Evolutionary conservation across 2,888 invertebrate species (phyloP).

Genomic region (Cantharis lateralis): DNA sequence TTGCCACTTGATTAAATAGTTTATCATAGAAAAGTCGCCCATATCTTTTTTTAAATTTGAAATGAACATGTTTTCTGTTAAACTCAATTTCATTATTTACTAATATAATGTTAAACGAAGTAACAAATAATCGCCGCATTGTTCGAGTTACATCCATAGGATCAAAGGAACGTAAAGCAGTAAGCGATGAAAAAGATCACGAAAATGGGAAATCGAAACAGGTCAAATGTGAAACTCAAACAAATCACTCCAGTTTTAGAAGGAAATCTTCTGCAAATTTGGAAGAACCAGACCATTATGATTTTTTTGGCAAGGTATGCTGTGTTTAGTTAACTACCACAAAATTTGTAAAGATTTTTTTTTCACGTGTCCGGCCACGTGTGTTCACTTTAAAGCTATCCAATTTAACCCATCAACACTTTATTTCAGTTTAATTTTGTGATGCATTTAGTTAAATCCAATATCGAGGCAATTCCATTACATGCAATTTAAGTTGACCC

Average conservation of each 20-base stretch:
- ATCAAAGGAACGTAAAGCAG: slow-evolving; percentile 6
- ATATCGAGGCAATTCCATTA: neutral
- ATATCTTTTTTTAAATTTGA: neutral
- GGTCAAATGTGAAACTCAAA: slow-evolving; percentile 19
- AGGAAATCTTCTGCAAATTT: slow-evolving; percentile 34
- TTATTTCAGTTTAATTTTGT: neutral
- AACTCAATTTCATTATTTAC: neutral
- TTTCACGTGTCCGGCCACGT: neutral
- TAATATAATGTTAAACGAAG: slow-evolving; percentile 43
- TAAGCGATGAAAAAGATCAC: slow-evolving; percentile 13
- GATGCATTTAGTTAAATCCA: neutral
- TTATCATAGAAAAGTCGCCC: neutral
- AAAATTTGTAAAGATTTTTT: neutral
- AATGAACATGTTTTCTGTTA: neutral
- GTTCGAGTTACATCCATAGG: slow-evolving; percentile 46
- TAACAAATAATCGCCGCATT: slow-evolving; percentile 43
- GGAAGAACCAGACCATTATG: slow-evolving; percentile 44
- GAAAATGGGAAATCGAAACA: neutral
- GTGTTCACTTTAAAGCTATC: neutral
- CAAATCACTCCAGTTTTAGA: neutral
- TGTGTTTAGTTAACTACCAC: neutral
- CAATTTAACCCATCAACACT: neutral
- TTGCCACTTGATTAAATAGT: neutral
- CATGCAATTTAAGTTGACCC: neutral
- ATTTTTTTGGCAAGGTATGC: slow-evolving; percentile 52